Evolutionary conservation across 2,888 invertebrate species (phyloP), one percentile per base, ranked within the genome.

Genomic region (Bugula neritina): DNA sequence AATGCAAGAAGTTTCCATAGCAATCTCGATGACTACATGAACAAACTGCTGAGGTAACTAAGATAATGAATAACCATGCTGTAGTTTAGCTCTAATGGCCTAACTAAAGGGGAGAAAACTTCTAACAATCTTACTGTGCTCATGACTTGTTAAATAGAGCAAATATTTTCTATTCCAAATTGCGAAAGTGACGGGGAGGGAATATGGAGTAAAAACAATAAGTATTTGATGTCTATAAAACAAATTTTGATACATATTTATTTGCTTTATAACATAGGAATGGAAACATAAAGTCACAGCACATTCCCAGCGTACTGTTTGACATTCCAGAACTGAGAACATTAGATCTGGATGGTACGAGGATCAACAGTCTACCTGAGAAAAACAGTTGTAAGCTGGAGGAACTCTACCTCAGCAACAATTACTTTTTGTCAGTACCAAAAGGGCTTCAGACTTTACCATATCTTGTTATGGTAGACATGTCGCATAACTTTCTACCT

Each of bases 271-370:
- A n/a, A n/a, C n/a, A n/a, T 29, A 76, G 78, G 71, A 81, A 79
- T 73, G 82, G 83, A 21, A 82, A 84, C 76, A 81, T 84, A 34
- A 80, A 79, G 63, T 83, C 83, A 0, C 83, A 83, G 74, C 83
- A 84, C 74, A 80, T 84, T 57, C 84, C 84, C 1, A 72, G 77
- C 25, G 83, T 84, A 25, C 78, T 84, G 69, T 84, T 83, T 76
- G 83, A 84, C 75, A 76, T 84, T 5, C 79, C 82, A 25, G 78
- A 79, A 69, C 76, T 84, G 10, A 77, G 79, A 73, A 74, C 75
- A 25, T 76, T 84, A 25, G 83, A 84, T 75, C 76, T 84, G 69
- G 81, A 82, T 71, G 77, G 75, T 52, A 80, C 82, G n/a, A 83
- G 83, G 73, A 80, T 84, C 23, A 84, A 84, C 77, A 79, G 75